A percentile compares a stretch with the other conserved stretches of the same genome.
phyloP scores from a whole-genome alignment of 2,888 invertebrate species.

The Heliconius erato region DNA sequence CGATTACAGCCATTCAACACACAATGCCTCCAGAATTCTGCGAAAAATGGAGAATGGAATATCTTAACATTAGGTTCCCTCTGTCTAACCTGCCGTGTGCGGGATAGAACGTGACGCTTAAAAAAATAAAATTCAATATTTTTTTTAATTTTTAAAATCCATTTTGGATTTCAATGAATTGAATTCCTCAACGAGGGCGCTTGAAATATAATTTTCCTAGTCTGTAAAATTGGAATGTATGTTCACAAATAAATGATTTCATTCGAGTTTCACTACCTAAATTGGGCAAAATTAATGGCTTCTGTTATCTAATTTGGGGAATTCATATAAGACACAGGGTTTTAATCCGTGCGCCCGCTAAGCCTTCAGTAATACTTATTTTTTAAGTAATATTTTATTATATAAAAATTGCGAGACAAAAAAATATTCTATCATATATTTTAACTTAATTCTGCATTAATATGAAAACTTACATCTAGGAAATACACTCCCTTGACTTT shows the following conservation, averaged over 20 bases:
- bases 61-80: too few species aligned
- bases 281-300: neutral
- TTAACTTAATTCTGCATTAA: neutral
- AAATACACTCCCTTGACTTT: too few species aligned
- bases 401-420: neutral
- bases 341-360: neutral
- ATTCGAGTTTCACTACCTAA: neutral
- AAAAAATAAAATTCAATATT: neutral
- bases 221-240: neutral
- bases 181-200: neutral
- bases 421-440: neutral
- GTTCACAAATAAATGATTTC: neutral
- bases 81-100: too few species aligned
- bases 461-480: too few species aligned
- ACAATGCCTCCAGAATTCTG: too few species aligned
- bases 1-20: too few species aligned
- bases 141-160: neutral
- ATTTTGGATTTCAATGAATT: neutral
- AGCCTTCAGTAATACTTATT: neutral
- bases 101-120: neutral
- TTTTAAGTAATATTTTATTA: neutral
- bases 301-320: conserved; percentile 3
- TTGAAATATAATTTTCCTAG: neutral
- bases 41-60: too few species aligned
- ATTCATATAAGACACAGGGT: neutral